Percentiles rank a stretch among this genome's conserved stretches.
Evolutionary conservation across 2,797 vertebrate species (phyloP).

Genomic region (Sternotherus odoratus): DNA sequence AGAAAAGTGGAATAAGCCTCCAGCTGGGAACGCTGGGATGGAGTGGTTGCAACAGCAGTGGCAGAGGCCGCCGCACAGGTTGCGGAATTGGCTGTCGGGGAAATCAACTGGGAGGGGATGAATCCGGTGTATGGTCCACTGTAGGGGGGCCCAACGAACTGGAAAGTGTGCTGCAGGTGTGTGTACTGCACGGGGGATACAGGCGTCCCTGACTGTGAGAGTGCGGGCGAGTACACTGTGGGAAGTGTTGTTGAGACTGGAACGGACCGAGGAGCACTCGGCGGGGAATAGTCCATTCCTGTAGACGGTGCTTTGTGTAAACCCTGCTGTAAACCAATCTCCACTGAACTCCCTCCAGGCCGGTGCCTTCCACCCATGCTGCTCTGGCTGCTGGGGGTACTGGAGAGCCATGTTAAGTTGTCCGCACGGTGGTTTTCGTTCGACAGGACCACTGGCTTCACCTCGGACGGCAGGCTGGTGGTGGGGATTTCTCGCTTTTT

Average conservation of each 20-base stretch:
- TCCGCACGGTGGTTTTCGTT: slow-evolving; percentile 91
- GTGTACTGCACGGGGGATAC: slow-evolving; percentile 91
- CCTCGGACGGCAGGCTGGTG: slow-evolving; percentile 90
- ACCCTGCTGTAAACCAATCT: slow-evolving; percentile 84
- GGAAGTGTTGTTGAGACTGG: slow-evolving; percentile 88
- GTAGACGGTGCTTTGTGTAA: slow-evolving; percentile 89
- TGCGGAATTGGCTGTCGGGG: slow-evolving; percentile 86
- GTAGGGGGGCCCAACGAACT: slow-evolving; percentile 94
- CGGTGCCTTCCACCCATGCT: slow-evolving; percentile 75
- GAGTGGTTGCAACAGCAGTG: slow-evolving; percentile 82
- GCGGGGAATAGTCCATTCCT: slow-evolving; percentile 86
- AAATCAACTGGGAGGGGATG: slow-evolving; percentile 93
- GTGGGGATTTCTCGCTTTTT: slow-evolving; percentile 97
- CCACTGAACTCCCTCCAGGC: slow-evolving; percentile 79
- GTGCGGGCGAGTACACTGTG: slow-evolving; percentile 87
- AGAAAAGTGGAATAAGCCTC: slow-evolving; percentile 93
- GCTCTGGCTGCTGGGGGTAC: slow-evolving; percentile 83
- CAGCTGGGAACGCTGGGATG: slow-evolving; percentile 88
- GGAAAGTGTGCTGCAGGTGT: slow-evolving; percentile 92
- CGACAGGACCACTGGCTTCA: slow-evolving; percentile 85
- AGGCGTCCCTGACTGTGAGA: slow-evolving; percentile 87
- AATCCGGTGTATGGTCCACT: slow-evolving; percentile 91
- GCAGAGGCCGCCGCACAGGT: slow-evolving; percentile 77
- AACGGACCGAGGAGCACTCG: slow-evolving; percentile 84
- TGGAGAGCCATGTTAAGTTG: slow-evolving; percentile 93